Base-by-base conservation (phyloP, 2,797 vertebrate species). In the Chaunax sp. region DNA sequence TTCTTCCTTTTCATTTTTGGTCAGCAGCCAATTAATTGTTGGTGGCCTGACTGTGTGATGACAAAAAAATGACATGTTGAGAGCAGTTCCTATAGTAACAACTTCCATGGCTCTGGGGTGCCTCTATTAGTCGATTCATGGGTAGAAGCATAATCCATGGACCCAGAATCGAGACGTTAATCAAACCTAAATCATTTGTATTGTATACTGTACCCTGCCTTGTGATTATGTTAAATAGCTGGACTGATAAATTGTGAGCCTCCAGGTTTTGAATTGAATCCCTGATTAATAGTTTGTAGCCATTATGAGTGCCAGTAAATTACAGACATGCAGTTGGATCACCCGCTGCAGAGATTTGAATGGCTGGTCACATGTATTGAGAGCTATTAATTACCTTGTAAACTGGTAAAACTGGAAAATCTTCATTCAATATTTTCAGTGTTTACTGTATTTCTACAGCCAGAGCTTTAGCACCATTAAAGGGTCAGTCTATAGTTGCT, bases 11-110 rank as follows among this genome's bases (percentile, higher is more conserved):
- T 62, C 18, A 55, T 76, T 70, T n/a, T 20, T 38, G 3, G 9
- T 49, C 0, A 1, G 23, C 30, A 18, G 40, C 18, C n/a, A 10
- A 9, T 38, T 19, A 23, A 51, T 46, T 57, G 49, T 26, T 33
- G 33, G 45, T 49, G 62, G 63, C 6, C 45, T 50, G 53, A 65
- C 19, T 56, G 66, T 56, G 52, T 69, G 59, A 70, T 51, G 49
- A 12, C 49, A 50, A 69, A 41, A 19, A 65, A 63, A 72, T 59
- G 14, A 49, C 43, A 52, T 23, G 16, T 41, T 8, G 30, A 69
- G 45, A 67, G 50, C 26, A 2, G 75, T 85, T 83, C 46, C 79
- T 75, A 83, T 84, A 73, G 79, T 58, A 85, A 88, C 81, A 61
- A 55, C 33, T 45, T 52, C 26, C 43, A 44, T 20, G 19, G 6